Conservation (phyloP, 2,888 invertebrate genomes). For the Chelonus formosanus region DNA sequence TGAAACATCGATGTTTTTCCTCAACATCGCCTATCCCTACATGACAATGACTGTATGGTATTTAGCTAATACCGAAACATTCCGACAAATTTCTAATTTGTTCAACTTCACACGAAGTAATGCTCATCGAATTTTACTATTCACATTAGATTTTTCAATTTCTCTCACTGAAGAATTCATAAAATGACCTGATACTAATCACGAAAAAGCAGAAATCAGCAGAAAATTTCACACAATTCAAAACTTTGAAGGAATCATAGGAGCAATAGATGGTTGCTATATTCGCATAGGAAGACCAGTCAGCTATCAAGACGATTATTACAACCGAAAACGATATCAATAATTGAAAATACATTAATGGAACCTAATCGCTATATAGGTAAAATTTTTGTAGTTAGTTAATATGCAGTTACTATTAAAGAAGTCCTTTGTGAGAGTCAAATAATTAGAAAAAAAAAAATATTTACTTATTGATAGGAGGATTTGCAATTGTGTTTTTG, state of each 20-base stretch:
- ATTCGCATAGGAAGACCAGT: conserved; percentile 41
- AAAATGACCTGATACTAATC: conserved; percentile 4
- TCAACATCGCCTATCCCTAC: too few species aligned
- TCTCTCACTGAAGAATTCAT: conserved; percentile 5
- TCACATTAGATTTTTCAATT: conserved; percentile 11
- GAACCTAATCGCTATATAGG: too few species aligned
- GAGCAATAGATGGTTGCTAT: conserved; percentile 44
- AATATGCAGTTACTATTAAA: too few species aligned
- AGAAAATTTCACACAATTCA: not conserved
- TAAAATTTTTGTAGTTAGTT: too few species aligned
- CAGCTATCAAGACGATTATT: conserved; percentile 39
- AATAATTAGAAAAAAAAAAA: too few species aligned
- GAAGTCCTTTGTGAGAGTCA: too few species aligned
- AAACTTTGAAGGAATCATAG: conserved; percentile 29
- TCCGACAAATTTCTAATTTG: conserved; percentile 26
- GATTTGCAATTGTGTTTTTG: too few species aligned
- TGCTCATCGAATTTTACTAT: conserved; percentile 17
- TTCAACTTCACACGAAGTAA: conserved; percentile 28
- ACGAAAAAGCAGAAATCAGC: not conserved
- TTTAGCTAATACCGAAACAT: conserved; percentile 33
- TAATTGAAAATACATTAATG: too few species aligned
- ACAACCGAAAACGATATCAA: conserved; percentile 38
- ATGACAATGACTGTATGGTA: conserved; percentile 30
- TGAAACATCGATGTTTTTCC: too few species aligned
- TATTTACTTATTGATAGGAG: too few species aligned